These are phyloP conservation scores for Tyto alba DNA, from an alignment of 2,113 vertebrate genomes.

Conservation along the genomic window DNA sequence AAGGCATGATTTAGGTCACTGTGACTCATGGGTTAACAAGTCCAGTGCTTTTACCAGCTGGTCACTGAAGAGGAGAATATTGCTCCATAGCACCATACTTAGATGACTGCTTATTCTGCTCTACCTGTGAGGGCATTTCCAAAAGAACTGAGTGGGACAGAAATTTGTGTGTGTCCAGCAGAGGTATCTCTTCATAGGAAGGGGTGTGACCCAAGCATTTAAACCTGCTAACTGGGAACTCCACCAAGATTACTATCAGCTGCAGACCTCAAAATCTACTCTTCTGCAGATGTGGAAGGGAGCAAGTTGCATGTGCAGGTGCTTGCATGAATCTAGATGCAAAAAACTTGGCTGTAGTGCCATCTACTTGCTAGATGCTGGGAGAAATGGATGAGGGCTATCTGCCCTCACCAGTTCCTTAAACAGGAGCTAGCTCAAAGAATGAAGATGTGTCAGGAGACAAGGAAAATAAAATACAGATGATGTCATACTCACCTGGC, in stretches of 20 bases:
- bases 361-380: neutral
- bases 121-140: neutral
- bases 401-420: neutral
- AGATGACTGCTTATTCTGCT: neutral
- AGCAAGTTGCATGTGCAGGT: neutral
- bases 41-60: neutral
- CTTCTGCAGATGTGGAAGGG: neutral
- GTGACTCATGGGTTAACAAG: neutral
- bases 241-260: neutral
- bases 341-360: neutral
- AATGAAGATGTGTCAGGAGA: neutral
- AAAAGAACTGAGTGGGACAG: neutral
- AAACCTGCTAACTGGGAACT: neutral
- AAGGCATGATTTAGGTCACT: neutral
- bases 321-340: neutral
- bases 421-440: neutral
- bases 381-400: neutral
- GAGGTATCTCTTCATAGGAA: neutral
- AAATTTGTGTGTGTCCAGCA: neutral
- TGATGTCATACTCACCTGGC: neutral
- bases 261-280: neutral
- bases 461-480: neutral
- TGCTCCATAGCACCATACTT: neutral
- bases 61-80: neutral
- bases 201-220: accelerated